Base-by-base conservation (phyloP, 2,888 invertebrate genomes). In the Eristalinus aeneus region DNA sequence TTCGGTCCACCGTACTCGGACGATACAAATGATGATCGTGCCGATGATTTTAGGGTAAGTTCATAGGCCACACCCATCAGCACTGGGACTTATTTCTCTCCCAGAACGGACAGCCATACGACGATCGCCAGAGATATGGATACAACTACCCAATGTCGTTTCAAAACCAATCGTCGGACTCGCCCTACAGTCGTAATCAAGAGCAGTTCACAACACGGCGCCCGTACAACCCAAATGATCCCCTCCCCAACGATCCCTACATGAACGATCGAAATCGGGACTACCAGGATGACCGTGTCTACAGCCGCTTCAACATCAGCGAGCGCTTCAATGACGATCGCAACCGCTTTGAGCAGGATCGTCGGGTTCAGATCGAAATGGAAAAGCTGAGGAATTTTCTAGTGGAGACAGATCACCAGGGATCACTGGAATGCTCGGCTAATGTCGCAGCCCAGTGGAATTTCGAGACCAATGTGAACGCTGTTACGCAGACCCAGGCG, bases 381-480 rank as follows among this genome's bases (percentile, higher is more conserved):
- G 92, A 92, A 53, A 92, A 91, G 67, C 63, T 92, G 34, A 90
- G 92, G 1, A 90, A 94, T 85, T 93, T 96, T 56, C 91, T 97
- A 87, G 94, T 95, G 58, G 95, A 95, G 82, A 94, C 96, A 31
- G 97, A 97, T 90, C 94, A 95, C 34, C 95, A 96, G 89, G 95
- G 96, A 10, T 95, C 97, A 0, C 95, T 96, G 90, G 96, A 96
- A 91, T 97, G 97, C 90, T 96, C 96, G 0, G 95, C 95, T 68
- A 97, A 97, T 91, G 97, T 97, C n/a, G 96, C 95, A 0, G 96
- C 97, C 0, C 97, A 97, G 90, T 97, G 97, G 97, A 95, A 96
- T 91, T 97, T 97, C 90, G 97, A 97, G 92, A 97, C 97, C 4
- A 96, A 97, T 90, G 96, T 97, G 53, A 97, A 96, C 92, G 96